Percentiles rank a stretch among this genome's conserved stretches.
phyloP scores from a whole-genome alignment of 2,113 vertebrate species.

The Trichechus manatus region DNA sequence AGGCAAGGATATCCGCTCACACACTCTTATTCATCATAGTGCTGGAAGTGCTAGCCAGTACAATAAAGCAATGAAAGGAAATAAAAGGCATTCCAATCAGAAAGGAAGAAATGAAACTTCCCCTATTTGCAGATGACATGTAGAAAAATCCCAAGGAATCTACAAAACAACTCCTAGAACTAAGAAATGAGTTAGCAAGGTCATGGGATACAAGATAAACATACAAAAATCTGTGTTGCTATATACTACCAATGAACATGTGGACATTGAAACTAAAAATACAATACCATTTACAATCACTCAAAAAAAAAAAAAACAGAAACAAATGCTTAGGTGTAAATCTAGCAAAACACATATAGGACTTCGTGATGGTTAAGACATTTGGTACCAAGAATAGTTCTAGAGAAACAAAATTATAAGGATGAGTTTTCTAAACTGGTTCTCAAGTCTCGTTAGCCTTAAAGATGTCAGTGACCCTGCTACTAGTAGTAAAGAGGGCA shows the following conservation, averaged over 20 bases:
- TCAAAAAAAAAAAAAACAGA: background rate
- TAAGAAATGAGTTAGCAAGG: background rate
- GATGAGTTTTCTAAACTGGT: no score
- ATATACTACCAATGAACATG: background rate
- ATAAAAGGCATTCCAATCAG: background rate
- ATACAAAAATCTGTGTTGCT: background rate
- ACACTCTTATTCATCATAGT: background rate
- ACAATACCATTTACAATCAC: background rate
- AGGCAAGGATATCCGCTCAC: background rate
- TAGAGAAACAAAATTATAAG: no score
- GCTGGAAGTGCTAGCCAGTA: background rate
- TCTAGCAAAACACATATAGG: background rate
- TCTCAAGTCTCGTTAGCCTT: no score
- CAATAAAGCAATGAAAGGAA: background rate
- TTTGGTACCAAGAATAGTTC: no score
- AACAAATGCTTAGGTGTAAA: background rate
- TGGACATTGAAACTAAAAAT: background rate
- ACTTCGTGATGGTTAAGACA: no score
- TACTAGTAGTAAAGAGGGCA: no score
- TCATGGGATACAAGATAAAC: background rate
- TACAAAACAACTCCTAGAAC: background rate
- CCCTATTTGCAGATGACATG: background rate
- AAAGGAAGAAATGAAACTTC: background rate
- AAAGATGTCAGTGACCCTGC: no score
- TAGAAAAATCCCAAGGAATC: slow-evolving; percentile 27